A percentile compares a stretch with the other conserved stretches of the same genome.
Evolutionary conservation across 92 coral and sea anemone species (phyloP).

Genomic region (Epizoanthus illoricatus): DNA sequence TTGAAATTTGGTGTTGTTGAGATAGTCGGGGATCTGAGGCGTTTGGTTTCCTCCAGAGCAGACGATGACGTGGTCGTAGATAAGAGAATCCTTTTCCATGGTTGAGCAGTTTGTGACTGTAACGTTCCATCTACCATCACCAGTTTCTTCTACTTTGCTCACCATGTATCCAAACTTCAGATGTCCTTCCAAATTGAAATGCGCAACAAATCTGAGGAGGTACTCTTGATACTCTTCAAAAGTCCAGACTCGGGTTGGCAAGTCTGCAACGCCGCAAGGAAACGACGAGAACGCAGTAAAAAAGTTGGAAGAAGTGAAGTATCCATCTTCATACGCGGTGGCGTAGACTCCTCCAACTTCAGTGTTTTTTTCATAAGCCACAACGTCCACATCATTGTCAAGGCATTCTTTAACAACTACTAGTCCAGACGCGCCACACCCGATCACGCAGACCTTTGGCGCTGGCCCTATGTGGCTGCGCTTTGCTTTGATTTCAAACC

Average conservation of each 20-base stretch:
- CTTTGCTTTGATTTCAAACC: neutral
- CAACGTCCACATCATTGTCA: slow-evolving; percentile 21
- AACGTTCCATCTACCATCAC: too few species aligned
- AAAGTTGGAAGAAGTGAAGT: slow-evolving; percentile 25
- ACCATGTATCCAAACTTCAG: slow-evolving; percentile 13
- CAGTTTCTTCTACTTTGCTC: slow-evolving; percentile 16
- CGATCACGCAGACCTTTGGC: slow-evolving; percentile 22
- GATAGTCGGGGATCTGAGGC: slow-evolving; percentile 12
- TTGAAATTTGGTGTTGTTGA: neutral
- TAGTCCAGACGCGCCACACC: slow-evolving; percentile 23
- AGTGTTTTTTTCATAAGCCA: slow-evolving; percentile 3
- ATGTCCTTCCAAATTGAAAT: neutral
- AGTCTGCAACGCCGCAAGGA: slow-evolving; percentile 13
- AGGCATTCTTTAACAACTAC: slow-evolving; percentile 18
- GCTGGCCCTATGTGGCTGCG: neutral
- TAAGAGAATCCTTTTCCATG: too few species aligned
- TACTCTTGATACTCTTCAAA: slow-evolving; percentile 31
- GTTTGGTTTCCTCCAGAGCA: neutral
- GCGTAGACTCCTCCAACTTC: neutral
- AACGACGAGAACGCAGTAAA: slow-evolving; percentile 31
- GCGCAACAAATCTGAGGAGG: slow-evolving; percentile 20
- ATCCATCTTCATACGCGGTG: slow-evolving; percentile 13
- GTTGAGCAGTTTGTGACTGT: too few species aligned
- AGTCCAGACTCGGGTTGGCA: slow-evolving; percentile 16
- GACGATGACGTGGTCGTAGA: neutral